These are phyloP conservation scores for Drosophila neotestacea DNA, from an alignment of 2,888 invertebrate genomes.

Conservation along the genomic window DNA sequence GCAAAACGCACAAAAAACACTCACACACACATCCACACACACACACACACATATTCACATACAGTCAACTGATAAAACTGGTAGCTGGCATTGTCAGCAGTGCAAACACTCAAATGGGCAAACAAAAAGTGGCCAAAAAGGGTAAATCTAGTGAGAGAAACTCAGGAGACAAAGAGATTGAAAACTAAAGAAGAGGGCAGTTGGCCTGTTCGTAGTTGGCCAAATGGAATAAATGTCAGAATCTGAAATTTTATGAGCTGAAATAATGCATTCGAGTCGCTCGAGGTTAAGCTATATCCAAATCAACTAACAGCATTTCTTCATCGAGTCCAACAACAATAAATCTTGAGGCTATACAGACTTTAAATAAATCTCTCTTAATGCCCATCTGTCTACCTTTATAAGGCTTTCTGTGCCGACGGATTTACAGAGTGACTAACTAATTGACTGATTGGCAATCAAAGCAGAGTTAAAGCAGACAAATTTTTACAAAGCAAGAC, in stretches of 20 bases:
- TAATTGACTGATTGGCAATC: background rate
- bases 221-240: slow-evolving; percentile 53
- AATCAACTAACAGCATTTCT: slow-evolving; percentile 22
- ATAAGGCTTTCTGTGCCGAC: background rate
- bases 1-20: slow-evolving; percentile 29
- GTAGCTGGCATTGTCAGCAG: slow-evolving; percentile 57
- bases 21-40: slow-evolving; percentile 3
- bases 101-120: slow-evolving; percentile 60
- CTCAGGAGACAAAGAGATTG: slow-evolving; percentile 27
- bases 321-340: slow-evolving; percentile 10
- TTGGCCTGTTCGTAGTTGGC: slow-evolving; percentile 8
- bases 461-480: background rate
- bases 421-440: background rate
- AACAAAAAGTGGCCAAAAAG: slow-evolving; percentile 51
- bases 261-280: slow-evolving; percentile 33
- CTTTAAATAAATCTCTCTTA: slow-evolving; percentile 7
- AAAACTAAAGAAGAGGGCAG: slow-evolving; percentile 34
- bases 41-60: slow-evolving; percentile 5
- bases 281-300: slow-evolving; percentile 4
- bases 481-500: background rate
- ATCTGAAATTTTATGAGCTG: slow-evolving; percentile 44
- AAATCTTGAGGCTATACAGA: slow-evolving; percentile 1
- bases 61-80: slow-evolving; percentile 42
- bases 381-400: background rate
- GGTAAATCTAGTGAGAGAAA: slow-evolving; percentile 5